A percentile compares a stretch with the other conserved stretches of the same genome.
phyloP scores from a whole-genome alignment of 2,888 invertebrate species.

The Eurois occulta region DNA sequence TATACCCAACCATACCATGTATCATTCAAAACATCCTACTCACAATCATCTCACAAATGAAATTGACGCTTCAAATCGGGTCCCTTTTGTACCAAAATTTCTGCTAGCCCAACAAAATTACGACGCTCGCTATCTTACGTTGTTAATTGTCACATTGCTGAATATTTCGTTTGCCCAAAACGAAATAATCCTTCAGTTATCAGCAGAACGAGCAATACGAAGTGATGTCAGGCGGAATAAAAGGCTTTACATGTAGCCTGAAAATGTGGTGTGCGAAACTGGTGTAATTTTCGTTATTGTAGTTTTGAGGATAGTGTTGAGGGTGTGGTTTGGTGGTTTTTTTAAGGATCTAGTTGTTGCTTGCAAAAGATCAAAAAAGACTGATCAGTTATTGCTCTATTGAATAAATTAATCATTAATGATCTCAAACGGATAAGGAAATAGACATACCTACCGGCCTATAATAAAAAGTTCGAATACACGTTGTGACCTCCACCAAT shows the following conservation, averaged over 20 bases:
- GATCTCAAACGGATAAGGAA: no score
- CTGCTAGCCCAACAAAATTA: conserved; percentile 33
- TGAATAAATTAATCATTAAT: no score
- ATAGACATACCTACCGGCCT: no score
- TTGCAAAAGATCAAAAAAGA: background rate
- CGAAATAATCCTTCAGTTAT: conserved; percentile 59
- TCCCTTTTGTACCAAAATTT: conserved; percentile 23
- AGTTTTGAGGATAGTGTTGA: conserved; percentile 6
- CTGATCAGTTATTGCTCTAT: no score
- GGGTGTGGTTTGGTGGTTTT: background rate
- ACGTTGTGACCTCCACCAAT: no score
- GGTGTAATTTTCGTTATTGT: background rate
- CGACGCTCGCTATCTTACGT: conserved; percentile 40
- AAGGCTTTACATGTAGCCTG: conserved; percentile 40
- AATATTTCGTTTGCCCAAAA: conserved; percentile 45
- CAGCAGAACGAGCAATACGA: conserved; percentile 41
- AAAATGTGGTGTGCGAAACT: conserved; percentile 44
- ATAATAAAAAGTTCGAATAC: no score
- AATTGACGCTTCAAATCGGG: conserved; percentile 21
- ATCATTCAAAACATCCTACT: conserved; percentile 1
- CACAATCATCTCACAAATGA: conserved; percentile 21
- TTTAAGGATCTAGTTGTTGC: background rate
- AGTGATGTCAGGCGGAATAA: conserved; percentile 48
- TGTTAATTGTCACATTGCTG: conserved; percentile 44
- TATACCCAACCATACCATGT: background rate